phyloP scores from a whole-genome alignment of 2,113 vertebrate genomes.

The Leptobrachium ailaonicum region DNA sequence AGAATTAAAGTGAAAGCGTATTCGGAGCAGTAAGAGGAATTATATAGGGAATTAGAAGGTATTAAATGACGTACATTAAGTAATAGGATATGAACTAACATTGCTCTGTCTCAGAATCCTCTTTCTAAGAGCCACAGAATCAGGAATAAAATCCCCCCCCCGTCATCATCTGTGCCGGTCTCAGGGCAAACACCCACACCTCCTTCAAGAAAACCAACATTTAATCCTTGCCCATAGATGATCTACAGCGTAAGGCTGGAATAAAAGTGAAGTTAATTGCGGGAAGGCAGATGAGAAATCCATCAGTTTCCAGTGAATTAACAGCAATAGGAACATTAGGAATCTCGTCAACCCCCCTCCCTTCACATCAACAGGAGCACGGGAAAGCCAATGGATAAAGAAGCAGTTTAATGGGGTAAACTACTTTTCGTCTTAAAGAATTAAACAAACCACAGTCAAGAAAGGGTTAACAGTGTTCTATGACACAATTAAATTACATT shows the following conservation, averaged over 20 bases:
- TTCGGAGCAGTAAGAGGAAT: not conserved
- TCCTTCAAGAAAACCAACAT: not conserved
- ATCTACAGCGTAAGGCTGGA: not conserved
- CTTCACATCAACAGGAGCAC: not conserved
- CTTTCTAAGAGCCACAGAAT: not conserved
- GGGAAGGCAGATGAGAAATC: conserved; percentile 19
- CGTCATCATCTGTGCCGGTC: not conserved
- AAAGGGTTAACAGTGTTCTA: not conserved
- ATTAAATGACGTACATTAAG: not conserved
- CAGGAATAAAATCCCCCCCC: not conserved
- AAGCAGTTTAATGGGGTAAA: not conserved
- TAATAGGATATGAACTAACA: not conserved
- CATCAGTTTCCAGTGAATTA: not conserved
- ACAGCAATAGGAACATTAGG: not conserved
- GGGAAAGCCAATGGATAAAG: conserved; percentile 7
- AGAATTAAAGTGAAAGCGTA: not conserved
- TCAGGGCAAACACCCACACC: not conserved
- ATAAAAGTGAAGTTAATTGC: conserved; percentile 2
- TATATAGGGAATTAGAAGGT: not conserved
- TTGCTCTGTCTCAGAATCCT: not conserved
- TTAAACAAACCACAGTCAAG: no score
- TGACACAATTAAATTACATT: conserved; percentile 2
- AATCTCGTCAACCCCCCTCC: conserved; percentile 2
- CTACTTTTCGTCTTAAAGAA: not conserved
- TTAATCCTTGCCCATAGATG: not conserved